Base-by-base conservation (phyloP, 92 coral and sea anemone genomes). In the Porites rus region DNA sequence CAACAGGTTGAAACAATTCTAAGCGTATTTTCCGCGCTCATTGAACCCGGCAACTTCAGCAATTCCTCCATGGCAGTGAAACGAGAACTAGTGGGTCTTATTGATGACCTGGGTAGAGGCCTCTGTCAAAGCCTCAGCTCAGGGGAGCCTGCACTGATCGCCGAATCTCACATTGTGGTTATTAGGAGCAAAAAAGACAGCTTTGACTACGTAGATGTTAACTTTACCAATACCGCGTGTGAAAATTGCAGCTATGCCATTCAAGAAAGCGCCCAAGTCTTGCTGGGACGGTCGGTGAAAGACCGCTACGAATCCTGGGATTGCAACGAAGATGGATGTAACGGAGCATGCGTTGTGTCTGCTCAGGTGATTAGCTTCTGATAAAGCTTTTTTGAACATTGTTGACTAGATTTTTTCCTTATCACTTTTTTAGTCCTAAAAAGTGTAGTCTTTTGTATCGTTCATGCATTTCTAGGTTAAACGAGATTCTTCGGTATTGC, bases 271-370 rank as follows among this genome's bases (percentile, higher is more conserved):
- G 99, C 94, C 69, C 81, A 86, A 51, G 90, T 87, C 20, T 69
- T 89, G 64, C 92, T 96, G 66, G 99, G 99, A 10, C 66, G 80
- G 54, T 54, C 92, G 14, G 71, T 96, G 81, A 91, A 94, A 81
- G 87, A 84, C 21, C 80, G 14, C 66, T 94, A 96, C 76, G 90
- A 79, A 19, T 79, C 89, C 38, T 96, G 99, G 99, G 87, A 88
- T 51, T 94, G 99, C 62, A 81, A 60, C 24, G 91, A 89, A 31
- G 94, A 96, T 51, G 92, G 91, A 2, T 94, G 98, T 71, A 96
- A 92, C 51, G 99, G 99, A 53, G 96, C 98, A 59, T 96, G 99
- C 76, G 77, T 96, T 7, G 99, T 93, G 59, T 87, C 98, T 10
- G 92, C 93, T 43, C 99, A 96, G 99, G 99, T 96, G 67, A 24